Evolutionary conservation across 2,888 invertebrate genomes (phyloP).

Genomic region (Anthoptus insignis): DNA sequence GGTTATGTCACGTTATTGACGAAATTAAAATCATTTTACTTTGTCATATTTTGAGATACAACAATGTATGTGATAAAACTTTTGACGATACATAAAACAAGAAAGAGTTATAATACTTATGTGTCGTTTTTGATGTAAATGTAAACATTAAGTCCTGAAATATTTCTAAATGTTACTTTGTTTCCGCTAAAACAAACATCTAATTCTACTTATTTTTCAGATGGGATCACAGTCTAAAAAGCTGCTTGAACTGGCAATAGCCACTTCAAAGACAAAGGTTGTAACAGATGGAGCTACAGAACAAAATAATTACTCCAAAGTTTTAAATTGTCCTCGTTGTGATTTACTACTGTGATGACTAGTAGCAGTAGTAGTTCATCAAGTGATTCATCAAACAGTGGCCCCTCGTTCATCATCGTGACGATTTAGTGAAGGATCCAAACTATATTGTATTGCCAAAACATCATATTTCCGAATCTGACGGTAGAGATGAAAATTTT

Average conservation of each 20-base stretch:
- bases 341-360: too few relatives aligned
- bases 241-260: conserved; percentile 22
- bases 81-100: conserved; percentile 11
- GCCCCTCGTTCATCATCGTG: too few relatives aligned
- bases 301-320: too few relatives aligned
- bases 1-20: conserved; percentile 17
- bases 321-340: background rate
- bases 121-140: conserved; percentile 16
- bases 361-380: too few relatives aligned
- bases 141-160: conserved; percentile 11
- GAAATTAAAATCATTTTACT: conserved; percentile 14
- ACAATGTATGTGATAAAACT: conserved; percentile 21
- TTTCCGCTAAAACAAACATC: conserved; percentile 21
- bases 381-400: too few relatives aligned
- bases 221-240: conserved; percentile 19
- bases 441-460: too few relatives aligned
- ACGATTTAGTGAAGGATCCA: too few relatives aligned
- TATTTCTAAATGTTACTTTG: conserved; percentile 18
- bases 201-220: conserved; percentile 15
- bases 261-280: conserved; percentile 1
- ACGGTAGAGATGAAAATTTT: too few relatives aligned
- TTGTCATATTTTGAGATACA: conserved; percentile 19
- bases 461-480: too few relatives aligned
- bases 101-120: conserved; percentile 15
- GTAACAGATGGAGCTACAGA: conserved; percentile 4